Evolutionary conservation across 2,113 vertebrate genomes (phyloP), one percentile per base, ranked within the genome.

Genomic region (Xiphophorus maculatus): DNA sequence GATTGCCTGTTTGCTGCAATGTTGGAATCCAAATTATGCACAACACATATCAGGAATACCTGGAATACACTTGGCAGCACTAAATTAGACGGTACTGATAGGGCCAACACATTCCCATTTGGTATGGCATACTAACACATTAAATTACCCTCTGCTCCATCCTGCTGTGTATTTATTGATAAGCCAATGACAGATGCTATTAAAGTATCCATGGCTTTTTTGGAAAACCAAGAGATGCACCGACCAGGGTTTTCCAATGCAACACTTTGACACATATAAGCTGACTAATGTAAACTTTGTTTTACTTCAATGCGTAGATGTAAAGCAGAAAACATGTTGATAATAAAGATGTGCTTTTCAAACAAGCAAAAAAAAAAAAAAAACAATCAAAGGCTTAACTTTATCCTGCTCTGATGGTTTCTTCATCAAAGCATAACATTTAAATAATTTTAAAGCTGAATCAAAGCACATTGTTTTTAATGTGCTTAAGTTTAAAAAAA

Each of bases 11-110:
- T 73, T 69, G 84, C 77, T 84, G 66, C 75, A 63, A 62, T 25
- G 73, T 27, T 80, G 72, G 77, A 87, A 88, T 86, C 60, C 48
- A 10, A 87, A 63, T 76, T 54, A 87, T 78, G 67, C 73, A 74
- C 64, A 74, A 25, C 71, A 76, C 75, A 83, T 86, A 76, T 86
- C 80, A 72, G 29, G 42, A 42, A 83, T 40, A 35, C 54, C 74
- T 85, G 5, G 78, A 82, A 90, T 80, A 69, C 77, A 84, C 63
- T 78, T 70, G 72, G 63, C 68, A 70, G 68, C 30, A 37, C 61
- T 76, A 7, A 35, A 62, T 77, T 48, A 80, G 79, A 86, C 72
- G 77, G 71, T 58, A 76, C 44, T 37, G 70, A 84, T 75, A 71
- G 33, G 54, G 54, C 69, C 69, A 61, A 28, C 51, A 61, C 54